Conservation (phyloP, 2,113 vertebrate genomes). For the Cyrtonyx montezumae region DNA sequence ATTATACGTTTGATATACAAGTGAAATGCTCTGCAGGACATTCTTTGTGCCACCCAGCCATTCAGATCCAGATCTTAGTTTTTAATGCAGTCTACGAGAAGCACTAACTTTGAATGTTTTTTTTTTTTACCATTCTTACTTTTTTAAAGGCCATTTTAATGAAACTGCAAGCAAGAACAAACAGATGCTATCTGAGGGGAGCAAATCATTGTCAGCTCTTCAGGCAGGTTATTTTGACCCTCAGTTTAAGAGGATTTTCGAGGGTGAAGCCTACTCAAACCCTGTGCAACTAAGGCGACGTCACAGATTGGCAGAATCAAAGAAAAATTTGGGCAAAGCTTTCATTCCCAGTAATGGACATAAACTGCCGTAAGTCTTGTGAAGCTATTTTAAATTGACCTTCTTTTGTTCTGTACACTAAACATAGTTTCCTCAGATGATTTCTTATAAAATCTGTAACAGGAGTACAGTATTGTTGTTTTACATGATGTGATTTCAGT, state of each 20-base stretch:
- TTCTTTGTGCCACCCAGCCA: not conserved
- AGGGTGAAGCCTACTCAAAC: slow-evolving; percentile 82
- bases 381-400: not conserved
- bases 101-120: not conserved
- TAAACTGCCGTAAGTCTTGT: slow-evolving; percentile 82
- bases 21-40: not conserved
- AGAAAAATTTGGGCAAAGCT: slow-evolving; percentile 85
- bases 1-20: not conserved
- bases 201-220: slow-evolving; percentile 78
- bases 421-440: not conserved
- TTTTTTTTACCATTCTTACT: not conserved
- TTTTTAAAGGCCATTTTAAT: slow-evolving; percentile 83
- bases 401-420: not conserved
- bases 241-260: slow-evolving; percentile 83
- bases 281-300: slow-evolving; percentile 80
- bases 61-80: not conserved
- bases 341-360: slow-evolving; percentile 85
- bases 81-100: slow-evolving; percentile 33
- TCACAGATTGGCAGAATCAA: slow-evolving; percentile 80
- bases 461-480: not conserved
- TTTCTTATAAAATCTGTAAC: not conserved
- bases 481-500: not conserved
- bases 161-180: slow-evolving; percentile 83
- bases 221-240: slow-evolving; percentile 88
- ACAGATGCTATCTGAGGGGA: slow-evolving; percentile 82